Percentiles rank a stretch among this genome's conserved stretches.
Evolutionary conservation across 2,888 invertebrate genomes (phyloP).

Genomic region (Caenorhabditis wallacei): DNA sequence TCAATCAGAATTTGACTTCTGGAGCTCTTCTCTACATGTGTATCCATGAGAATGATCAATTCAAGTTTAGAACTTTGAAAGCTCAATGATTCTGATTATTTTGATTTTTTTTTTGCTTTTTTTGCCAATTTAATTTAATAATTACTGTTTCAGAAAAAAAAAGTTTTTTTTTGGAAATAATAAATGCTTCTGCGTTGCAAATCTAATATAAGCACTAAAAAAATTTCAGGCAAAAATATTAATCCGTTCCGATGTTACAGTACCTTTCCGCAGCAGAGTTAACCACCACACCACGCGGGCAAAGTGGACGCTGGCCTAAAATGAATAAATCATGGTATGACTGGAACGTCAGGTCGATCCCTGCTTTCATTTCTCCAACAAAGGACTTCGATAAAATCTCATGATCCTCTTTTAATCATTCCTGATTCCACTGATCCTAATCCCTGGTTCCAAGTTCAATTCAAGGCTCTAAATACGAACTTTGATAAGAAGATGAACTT

Average conservation of each 20-base stretch:
- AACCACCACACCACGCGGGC: too few species aligned
- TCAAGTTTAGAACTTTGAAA: slow-evolving; percentile 51
- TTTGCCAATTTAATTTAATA: slow-evolving; percentile 9
- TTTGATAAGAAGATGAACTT: slow-evolving; percentile 7
- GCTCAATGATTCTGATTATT: not conserved
- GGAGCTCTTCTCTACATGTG: slow-evolving; percentile 39
- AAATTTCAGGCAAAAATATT: too few species aligned
- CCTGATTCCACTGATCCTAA: not conserved
- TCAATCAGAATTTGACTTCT: slow-evolving; percentile 54
- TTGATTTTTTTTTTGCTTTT: slow-evolving; percentile 2
- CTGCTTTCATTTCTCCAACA: too few species aligned
- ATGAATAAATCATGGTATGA: too few species aligned
- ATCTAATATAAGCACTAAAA: too few species aligned
- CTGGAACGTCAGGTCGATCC: too few species aligned
- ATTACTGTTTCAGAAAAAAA: not conserved
- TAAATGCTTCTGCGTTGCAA: too few species aligned
- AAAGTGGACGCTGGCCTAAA: too few species aligned
- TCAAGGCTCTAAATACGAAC: not conserved
- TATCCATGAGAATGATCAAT: slow-evolving; percentile 41
- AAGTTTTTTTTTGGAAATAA: too few species aligned
- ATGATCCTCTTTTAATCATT: not conserved
- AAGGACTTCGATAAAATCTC: too few species aligned
- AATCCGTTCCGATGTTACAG: too few species aligned
- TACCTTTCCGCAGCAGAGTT: too few species aligned
- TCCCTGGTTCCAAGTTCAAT: not conserved